Conservation (phyloP, 2,797 vertebrate genomes). For the Crenuchus spilurus region DNA sequence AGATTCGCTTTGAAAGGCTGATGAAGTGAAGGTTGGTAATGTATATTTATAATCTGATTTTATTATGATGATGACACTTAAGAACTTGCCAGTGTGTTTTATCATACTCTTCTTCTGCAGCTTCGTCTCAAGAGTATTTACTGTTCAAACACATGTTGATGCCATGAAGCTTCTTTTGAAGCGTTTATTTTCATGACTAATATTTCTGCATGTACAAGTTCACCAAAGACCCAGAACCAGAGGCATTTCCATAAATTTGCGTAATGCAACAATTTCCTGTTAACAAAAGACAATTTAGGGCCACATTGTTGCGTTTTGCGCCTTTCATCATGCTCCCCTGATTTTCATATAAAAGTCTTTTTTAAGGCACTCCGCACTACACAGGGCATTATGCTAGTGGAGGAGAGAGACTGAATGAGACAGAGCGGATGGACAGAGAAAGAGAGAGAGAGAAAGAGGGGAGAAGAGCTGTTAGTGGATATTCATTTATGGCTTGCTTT, state of each 20-base stretch:
- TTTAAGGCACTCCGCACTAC: slow-evolving; percentile 74
- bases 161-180: slow-evolving; percentile 8
- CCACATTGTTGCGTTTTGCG: slow-evolving; percentile 70
- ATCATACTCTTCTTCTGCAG: not conserved
- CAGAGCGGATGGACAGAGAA: slow-evolving; percentile 54
- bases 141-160: slow-evolving; percentile 10
- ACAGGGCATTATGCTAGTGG: slow-evolving; percentile 67
- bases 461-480: slow-evolving; percentile 63
- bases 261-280: slow-evolving; percentile 78
- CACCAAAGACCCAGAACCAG: slow-evolving; percentile 68
- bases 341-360: slow-evolving; percentile 84
- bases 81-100: no score
- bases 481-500: slow-evolving; percentile 70
- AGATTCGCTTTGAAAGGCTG: no score
- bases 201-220: slow-evolving; percentile 73
- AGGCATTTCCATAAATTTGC: slow-evolving; percentile 82
- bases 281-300: slow-evolving; percentile 73
- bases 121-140: not conserved
- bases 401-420: slow-evolving; percentile 56
- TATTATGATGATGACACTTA: no score
- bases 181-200: slow-evolving; percentile 53
- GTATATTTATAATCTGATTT: no score
- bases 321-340: slow-evolving; percentile 78
- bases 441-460: slow-evolving; percentile 57
- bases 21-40: no score